Evolutionary conservation across 2,113 vertebrate genomes (phyloP).

Genomic region (Calidris pygmaea): DNA sequence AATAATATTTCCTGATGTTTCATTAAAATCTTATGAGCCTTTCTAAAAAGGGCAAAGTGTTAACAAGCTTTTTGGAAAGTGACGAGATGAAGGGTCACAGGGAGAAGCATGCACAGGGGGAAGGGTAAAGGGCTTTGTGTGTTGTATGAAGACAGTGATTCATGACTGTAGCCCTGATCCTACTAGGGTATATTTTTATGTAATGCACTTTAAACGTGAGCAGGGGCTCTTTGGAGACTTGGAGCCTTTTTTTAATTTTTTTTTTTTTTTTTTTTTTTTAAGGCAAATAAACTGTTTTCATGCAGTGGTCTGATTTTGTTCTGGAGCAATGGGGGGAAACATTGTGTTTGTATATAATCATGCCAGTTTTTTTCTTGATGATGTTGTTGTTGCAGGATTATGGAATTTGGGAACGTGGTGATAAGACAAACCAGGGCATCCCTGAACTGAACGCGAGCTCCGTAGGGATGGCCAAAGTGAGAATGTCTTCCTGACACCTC

Average conservation of each 20-base stretch:
- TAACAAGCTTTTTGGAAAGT: background rate
- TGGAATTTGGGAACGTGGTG: constrained; percentile 98
- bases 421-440: constrained; percentile 98
- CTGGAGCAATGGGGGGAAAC: background rate
- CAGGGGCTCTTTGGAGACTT: background rate
- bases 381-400: constrained; percentile 83
- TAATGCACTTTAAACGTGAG: background rate
- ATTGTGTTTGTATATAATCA: background rate
- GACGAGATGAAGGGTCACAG: background rate
- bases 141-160: background rate
- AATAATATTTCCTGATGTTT: background rate
- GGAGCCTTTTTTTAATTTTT: background rate
- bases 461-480: constrained; percentile 98
- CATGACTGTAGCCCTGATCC: background rate
- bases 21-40: background rate
- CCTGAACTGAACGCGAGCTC: constrained; percentile 96
- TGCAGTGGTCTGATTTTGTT: background rate
- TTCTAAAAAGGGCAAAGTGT: background rate
- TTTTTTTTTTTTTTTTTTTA: too few relatives aligned
- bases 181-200: background rate
- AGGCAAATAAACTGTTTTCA: background rate
- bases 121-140: background rate
- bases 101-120: background rate
- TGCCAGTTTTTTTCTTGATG: background rate
- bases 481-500: background rate